Evolutionary conservation across 2,888 invertebrate species (phyloP), one percentile per base, ranked within the genome.

Genomic region (Rotaria macrura): DNA sequence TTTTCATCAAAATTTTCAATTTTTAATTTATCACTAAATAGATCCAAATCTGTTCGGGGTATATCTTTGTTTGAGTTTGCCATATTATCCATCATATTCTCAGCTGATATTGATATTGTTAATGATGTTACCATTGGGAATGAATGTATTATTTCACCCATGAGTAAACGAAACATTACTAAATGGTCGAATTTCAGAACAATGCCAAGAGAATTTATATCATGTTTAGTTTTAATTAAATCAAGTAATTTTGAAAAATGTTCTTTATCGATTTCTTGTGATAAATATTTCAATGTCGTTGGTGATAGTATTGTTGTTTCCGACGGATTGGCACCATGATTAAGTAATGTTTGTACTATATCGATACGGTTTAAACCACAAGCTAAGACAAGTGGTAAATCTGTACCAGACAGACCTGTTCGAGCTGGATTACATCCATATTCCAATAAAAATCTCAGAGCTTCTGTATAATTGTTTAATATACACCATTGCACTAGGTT

Each of bases 361-460:
- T 79, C 14, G 2, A 43, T 79, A 23, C n/a, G 40, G n/a, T 20
- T 25, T 12, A 79, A 43, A 79, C 79, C 43, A 43, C 79, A 79
- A 2, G 79, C 79, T 79, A 79, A 79, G 10, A n/a, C 79, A 43
- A 79, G 43, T 43, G 79, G 79, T 79, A 79, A 20, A n/a, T 79
- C 79, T n/a, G 40, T n/a, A n/a, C 43, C 43, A 25, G 43, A 79
- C n/a, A 79, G 14, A 10, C 43, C 40, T n/a, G 43, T 43, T 20
- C 79, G 79, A 43, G 9, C n/a, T 79, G 79, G 79, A 79, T 79
- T 79, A 79, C 79, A 79, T 10, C 79, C 79, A 79, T 79, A 79
- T 79, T 79, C n/a, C 12, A 79, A 43, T 79, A 79, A 6, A 5
- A 25, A 12, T 3, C 10, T 25, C 25, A 79, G 43, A n/a, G 79